A percentile compares a stretch with the other conserved stretches of the same genome.
phyloP scores from a whole-genome alignment of 2,888 invertebrate genomes.

The Drosophila merina region DNA sequence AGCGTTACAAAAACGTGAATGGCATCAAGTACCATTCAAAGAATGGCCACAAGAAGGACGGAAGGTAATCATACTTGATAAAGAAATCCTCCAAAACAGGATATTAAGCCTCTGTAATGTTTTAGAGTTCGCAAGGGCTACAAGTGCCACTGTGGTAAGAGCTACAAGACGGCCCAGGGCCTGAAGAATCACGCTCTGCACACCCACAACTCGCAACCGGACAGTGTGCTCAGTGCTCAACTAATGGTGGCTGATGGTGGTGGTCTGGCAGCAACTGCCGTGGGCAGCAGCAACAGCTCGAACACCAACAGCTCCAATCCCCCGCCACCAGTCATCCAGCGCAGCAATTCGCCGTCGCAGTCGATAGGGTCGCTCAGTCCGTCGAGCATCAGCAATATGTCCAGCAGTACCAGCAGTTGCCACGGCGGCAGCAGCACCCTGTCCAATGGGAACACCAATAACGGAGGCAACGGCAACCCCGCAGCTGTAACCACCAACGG shows the following conservation, averaged over 20 bases:
- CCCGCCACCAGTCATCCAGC: slow-evolving; percentile 67
- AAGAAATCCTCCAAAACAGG: no score
- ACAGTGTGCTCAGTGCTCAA: slow-evolving; percentile 79
- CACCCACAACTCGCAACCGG: slow-evolving; percentile 83
- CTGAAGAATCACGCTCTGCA: slow-evolving; percentile 88
- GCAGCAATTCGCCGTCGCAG: slow-evolving; percentile 83
- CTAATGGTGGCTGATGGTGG: slow-evolving; percentile 54
- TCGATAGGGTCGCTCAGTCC: slow-evolving; percentile 83
- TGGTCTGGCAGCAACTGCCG: slow-evolving; percentile 24
- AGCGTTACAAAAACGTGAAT: slow-evolving; percentile 94
- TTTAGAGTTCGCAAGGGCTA: slow-evolving; percentile 90
- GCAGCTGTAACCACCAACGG: slow-evolving; percentile 53
- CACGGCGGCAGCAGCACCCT: slow-evolving; percentile 76
- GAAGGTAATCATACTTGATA: slow-evolving; percentile 86
- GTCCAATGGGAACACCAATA: slow-evolving; percentile 63
- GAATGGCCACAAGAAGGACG: slow-evolving; percentile 93
- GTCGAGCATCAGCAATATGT: slow-evolving; percentile 84
- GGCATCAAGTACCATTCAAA: slow-evolving; percentile 95
- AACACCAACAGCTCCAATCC: slow-evolving; percentile 34
- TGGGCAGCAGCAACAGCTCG: slow-evolving; percentile 31
- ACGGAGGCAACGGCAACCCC: slow-evolving; percentile 55
- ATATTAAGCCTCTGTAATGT: background rate
- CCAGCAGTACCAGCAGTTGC: slow-evolving; percentile 83
- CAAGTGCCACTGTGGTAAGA: slow-evolving; percentile 94
- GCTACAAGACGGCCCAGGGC: slow-evolving; percentile 92